Base-by-base conservation (phyloP, 2,113 vertebrate genomes). In the Motacilla alba region DNA sequence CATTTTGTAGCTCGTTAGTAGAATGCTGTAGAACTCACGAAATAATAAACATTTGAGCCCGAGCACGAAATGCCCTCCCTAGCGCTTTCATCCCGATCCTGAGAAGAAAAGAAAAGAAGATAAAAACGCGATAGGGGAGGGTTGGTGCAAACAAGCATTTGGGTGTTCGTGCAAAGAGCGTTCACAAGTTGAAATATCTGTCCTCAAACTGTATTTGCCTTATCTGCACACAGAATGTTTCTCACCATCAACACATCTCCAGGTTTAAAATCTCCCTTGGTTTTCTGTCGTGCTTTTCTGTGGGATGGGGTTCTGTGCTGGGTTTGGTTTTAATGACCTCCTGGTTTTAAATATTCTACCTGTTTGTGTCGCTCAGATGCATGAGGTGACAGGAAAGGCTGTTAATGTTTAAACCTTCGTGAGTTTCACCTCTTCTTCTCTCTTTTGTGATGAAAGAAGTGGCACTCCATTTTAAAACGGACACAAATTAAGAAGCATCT, bases 381-480 rank as follows among this genome's bases (percentile, higher is more conserved):
- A 90, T 49, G 83, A 95, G 95, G 93, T 87, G 93, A 80, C 88
- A 96, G 96, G 96, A 97, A 97, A 93, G 78, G 81, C 64, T 76
- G 60, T 83, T 72, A 95, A 90, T 96, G 94, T 70, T 90, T 92
- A 96, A 97, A 97, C 81, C 66, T 92, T 93, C 94, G 87, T 83
- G 90, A 93, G 96, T 97, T 96, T 95, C 94, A 96, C 96, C 95
- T 94, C 94, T 53, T 97, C 90, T 90, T 90, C 94, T 94, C 83
- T 77, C 96, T 82, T 98, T 97, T 97, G 95, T 98, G 69, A 97
- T 97, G 96, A 66, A 94, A 97, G 76, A 93, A 91, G 87, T 87
- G 84, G 66, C 76, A 86, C 89, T 80, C 92, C 35, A 68, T 95
- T 96, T 96, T 96, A 94, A 97, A 97, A 94, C 53, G 78, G 89